Evolutionary conservation across 2,888 invertebrate species (phyloP), one percentile per base, ranked within the genome.

Genomic region (Branchipolynoe longqiensis): DNA sequence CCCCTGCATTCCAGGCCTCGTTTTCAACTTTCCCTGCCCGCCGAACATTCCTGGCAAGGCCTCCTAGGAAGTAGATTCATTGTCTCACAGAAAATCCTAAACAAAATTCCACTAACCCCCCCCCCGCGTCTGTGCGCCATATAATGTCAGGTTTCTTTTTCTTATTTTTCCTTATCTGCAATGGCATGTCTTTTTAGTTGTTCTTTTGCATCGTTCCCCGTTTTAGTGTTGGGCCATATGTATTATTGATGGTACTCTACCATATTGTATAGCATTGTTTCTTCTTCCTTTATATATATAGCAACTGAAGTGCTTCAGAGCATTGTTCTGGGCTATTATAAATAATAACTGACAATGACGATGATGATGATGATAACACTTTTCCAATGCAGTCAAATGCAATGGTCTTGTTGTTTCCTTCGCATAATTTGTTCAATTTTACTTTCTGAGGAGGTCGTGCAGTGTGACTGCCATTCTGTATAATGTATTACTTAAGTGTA

Each of bases 181-280:
- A 69, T 69, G 69, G 69, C 69, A 69, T 38, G 69, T 69, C 38
- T 69, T 69, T 38, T 33, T 69, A n/a, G n/a, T n/a, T n/a, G n/a
- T n/a, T n/a, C n/a, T n/a, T n/a, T n/a, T n/a, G n/a, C n/a, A n/a
- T n/a, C n/a, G n/a, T n/a, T n/a, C n/a, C 69, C 38, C 69, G 69
- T 69, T 69, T n/a, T 69, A 33, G 69, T 69, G 69, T 69, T 69
- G 69, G 38, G 18, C 8, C 38, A 69, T 69, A 69, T 69, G 38
- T 33, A 69, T 69, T 8, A 48, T 18, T 48, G 18, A n/a, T n/a
- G n/a, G n/a, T n/a, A n/a, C n/a, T n/a, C n/a, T n/a, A n/a, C n/a
- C n/a, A n/a, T n/a, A n/a, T n/a, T 48, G 18, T 48, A 48, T 48
- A 48, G 18, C 48, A 48, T 48, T 48, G 48, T 48, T n/a, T n/a